Base-by-base conservation (phyloP, 2,113 vertebrate genomes). In the Eclectus roratus region DNA sequence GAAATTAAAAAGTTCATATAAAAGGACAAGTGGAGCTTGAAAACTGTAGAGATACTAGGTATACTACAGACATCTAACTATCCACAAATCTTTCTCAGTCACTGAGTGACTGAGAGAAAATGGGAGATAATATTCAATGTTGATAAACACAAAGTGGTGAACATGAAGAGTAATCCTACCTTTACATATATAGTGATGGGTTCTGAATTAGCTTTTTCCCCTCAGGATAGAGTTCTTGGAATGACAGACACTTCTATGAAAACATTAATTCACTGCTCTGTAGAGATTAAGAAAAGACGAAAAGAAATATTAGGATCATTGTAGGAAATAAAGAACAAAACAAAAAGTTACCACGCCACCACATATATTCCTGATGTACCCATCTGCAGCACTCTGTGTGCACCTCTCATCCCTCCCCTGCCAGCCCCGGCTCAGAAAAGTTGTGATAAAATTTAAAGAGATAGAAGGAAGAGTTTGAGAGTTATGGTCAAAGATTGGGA, bases 241-340 rank as follows among this genome's bases (percentile, higher is more conserved):
- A 73, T 0, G 96, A 95, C 93, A 96, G 91, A 84, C 94, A 93
- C 69, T 37, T 96, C 86, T 84, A 37, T 81, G 92, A 94, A 95
- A 97, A 95, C 93, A 96, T 71, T 90, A 94, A 93, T 96, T 94
- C 95, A 87, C 43, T 81, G 65, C 77, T 96, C 80, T 84, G 86
- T 47, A 86, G 73, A 97, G 91, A 94, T 93, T 91, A 92, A 91
- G 85, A 53, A 85, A 80, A 80, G 77, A 84, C 31, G 29, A 86
- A 88, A 91, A 94, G 80, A 96, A 95, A 91, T 84, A 94, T 89
- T 91, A 92, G 84, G 86, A 94, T 89, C 84, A 9, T 53, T 8
- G 5, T 44, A 52, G 86, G 73, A 94, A 96, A 89, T 44, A 44
- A 81, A 81, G 91, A 96, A 86, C 83, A 93, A 88, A 95, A 94